Evolutionary conservation across 2,797 vertebrate genomes (phyloP), one percentile per base, ranked within the genome.

Genomic region (Melanotaenia maccullochi): DNA sequence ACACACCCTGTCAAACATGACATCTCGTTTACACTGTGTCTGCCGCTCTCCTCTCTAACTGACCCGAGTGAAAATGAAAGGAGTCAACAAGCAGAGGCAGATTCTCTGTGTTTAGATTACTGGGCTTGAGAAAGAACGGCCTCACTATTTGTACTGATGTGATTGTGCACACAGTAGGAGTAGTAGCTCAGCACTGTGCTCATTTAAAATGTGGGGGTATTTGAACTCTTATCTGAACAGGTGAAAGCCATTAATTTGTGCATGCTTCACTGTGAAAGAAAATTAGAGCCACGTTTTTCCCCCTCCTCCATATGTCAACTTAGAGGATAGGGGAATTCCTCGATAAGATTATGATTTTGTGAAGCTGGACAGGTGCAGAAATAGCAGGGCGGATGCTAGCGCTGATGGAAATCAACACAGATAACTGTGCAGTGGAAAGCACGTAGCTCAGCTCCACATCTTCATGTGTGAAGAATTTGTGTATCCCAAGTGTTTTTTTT

Each of bases 1-100:
- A 85, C 82, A 86, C 73, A 74, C 74, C 83, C 80, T 82, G 85
- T 88, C 91, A 85, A 86, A 89, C 84, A 65, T 61, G 88, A 87
- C 84, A 55, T 89, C 89, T 90, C 44, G 73, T 86, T 90, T 82
- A 82, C 81, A 60, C 80, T 54, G 68, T 14, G 47, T 70, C 85
- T 40, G 78, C 35, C 65, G 32, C 80, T 75, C 69, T 83, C 69
- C 69, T 66, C 49, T 0, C 65, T 64, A 25, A 79, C 80, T 79
- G 59, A 70, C 84, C 78, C 71, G 56, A 58, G 67, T 85, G 71
- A 75, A 74, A 73, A 64, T 42, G 78, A 87, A 83, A 75, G 61
- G 72, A 85, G 68, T 75, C 60, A 74, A 86, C 85, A 88, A 78
- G 81, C 78, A 64, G 59, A 81, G 83, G 82, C 81, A 71, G 81